A percentile compares a stretch with the other conserved stretches of the same genome.
These are phyloP conservation scores for Andrena haemorrhoa DNA, from an alignment of 2,888 invertebrate species.

Conservation along the genomic window DNA sequence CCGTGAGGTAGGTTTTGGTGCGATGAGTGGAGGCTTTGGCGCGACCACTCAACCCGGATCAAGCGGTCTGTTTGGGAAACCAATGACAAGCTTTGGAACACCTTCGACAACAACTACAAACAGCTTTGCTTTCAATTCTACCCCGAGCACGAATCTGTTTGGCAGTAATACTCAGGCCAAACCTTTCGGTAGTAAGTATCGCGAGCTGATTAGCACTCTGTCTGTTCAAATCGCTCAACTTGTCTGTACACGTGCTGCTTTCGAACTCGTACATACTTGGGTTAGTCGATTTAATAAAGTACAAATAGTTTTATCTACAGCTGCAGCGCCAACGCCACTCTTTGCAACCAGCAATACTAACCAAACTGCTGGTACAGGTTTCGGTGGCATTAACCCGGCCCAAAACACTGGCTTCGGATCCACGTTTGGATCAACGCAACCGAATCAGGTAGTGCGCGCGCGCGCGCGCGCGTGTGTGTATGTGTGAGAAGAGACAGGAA, in stretches of 20 bases:
- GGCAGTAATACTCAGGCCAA: constrained; percentile 84
- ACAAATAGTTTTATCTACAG: constrained; percentile 67
- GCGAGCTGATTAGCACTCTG: too few relatives aligned
- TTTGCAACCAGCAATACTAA: constrained; percentile 81
- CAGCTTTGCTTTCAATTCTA: constrained; percentile 84
- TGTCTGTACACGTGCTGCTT: not conserved
- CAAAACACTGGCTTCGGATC: constrained; percentile 82
- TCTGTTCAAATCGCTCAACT: too few relatives aligned
- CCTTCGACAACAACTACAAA: constrained; percentile 85
- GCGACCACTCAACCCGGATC: constrained; percentile 87
- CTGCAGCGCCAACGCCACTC: constrained; percentile 81
- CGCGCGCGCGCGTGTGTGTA: not conserved
- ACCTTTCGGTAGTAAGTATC: constrained; percentile 84
- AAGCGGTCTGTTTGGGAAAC: constrained; percentile 89
- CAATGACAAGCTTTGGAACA: constrained; percentile 87
- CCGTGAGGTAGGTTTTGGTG: constrained; percentile 85
- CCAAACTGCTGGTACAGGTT: constrained; percentile 80
- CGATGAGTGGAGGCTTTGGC: constrained; percentile 85
- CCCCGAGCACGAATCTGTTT: constrained; percentile 83
- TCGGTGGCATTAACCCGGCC: constrained; percentile 80
- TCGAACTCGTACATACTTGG: not conserved
- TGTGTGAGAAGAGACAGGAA: not conserved
- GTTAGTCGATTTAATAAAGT: constrained; percentile 8
- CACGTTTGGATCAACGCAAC: constrained; percentile 82
- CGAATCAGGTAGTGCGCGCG: constrained; percentile 79